Conservation (phyloP, 2,888 invertebrate genomes). For the Drosophila mayaguana region DNA sequence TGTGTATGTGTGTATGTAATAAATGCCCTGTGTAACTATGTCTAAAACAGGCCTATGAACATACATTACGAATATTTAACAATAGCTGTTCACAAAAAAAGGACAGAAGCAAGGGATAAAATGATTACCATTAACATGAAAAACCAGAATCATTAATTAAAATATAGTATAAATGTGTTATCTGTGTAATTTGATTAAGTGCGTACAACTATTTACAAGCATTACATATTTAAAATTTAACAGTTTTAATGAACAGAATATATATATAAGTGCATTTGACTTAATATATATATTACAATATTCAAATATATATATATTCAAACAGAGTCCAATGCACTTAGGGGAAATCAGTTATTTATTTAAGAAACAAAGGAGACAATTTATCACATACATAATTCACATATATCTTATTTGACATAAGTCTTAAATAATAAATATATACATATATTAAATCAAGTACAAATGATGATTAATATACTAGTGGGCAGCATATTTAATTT, state of each 20-base stretch:
- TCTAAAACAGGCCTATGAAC: not conserved
- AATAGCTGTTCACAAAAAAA: not conserved
- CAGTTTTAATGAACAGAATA: slow-evolving; percentile 1
- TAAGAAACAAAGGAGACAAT: slow-evolving; percentile 33
- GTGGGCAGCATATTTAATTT: not conserved
- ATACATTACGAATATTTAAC: not conserved
- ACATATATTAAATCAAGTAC: slow-evolving; percentile 20
- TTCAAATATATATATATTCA: not conserved
- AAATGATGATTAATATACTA: not conserved
- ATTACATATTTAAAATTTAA: not conserved
- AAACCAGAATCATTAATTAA: not conserved
- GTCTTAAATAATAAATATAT: slow-evolving; percentile 55
- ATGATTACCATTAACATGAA: not conserved
- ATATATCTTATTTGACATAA: slow-evolving; percentile 47
- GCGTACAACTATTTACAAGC: slow-evolving; percentile 6
- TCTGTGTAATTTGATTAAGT: slow-evolving; percentile 2
- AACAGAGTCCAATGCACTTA: slow-evolving; percentile 1
- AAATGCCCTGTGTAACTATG: not conserved
- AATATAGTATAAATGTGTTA: slow-evolving; percentile 9
- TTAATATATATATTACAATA: not conserved
- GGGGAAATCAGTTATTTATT: slow-evolving; percentile 28
- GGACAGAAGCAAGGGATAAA: not conserved
- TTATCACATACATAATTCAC: slow-evolving; percentile 40
- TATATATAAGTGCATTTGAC: not conserved
- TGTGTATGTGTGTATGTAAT: not conserved